Base-by-base conservation (phyloP, 2,888 invertebrate species). In the Tetropium fuscum region DNA sequence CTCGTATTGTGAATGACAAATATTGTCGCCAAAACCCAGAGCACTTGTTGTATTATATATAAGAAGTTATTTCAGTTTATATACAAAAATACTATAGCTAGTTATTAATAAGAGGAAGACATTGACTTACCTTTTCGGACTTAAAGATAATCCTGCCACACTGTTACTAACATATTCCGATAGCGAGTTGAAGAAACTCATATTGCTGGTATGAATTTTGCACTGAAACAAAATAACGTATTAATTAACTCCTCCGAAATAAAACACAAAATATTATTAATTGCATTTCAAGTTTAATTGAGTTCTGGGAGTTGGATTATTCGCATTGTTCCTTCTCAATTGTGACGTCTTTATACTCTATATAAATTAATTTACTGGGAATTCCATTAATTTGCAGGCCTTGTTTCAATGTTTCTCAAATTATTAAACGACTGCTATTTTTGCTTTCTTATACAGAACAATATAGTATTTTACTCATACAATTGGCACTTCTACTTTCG, bases 91-190 rank as follows among this genome's bases (percentile, higher is more conserved):
- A n/a, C n/a, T n/a, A n/a, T n/a, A n/a, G n/a, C n/a, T n/a, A n/a
- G n/a, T n/a, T n/a, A n/a, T n/a, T n/a, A 25, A 22, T 2, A 22
- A 43, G 2, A 10, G 2, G 3, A 43, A 5, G 3, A 40, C 8
- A 40, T 3, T 34, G 48, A 68, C 76, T 76, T 72, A 82, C 82
- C 82, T 73, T 74, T 82, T 82, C 55, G 93, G 90, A 69, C 92
- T 90, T 60, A 94, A 83, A 63, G 89, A 90, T 71, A 94, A 83
- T 74, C 90, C 92, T 43, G 93, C 92, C 69, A 94, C 93, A 79
- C 93, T 92, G 82, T 92, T 93, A 76, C 90, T 92, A 80, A 94
- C 93, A 81, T 92, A 92, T 82, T 94, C 93, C 75, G 93, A 91
- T 73, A 94, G 83, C 32, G 93, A 92, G 80, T 90, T 90, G 81